phyloP scores from a whole-genome alignment of 2,797 vertebrate genomes.

The Scolopax rusticola region DNA sequence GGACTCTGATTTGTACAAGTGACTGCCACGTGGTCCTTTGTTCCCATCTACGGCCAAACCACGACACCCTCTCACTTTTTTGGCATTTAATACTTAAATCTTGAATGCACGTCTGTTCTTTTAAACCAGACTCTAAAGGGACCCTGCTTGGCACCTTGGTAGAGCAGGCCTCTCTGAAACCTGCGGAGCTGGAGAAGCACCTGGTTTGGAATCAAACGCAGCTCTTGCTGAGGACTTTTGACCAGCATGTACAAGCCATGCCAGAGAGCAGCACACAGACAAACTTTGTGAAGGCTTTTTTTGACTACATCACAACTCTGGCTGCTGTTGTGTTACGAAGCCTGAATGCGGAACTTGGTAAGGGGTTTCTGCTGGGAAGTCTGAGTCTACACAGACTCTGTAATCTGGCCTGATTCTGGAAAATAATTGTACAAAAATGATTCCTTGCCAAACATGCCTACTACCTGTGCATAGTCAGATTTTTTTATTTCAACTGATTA shows the following conservation, averaged over 20 bases:
- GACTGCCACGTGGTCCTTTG: too few species aligned
- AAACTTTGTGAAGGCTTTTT: conserved; percentile 86
- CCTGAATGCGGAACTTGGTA: conserved; percentile 88
- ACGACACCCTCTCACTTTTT: background rate
- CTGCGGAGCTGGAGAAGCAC: conserved; percentile 85
- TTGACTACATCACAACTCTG: conserved; percentile 89
- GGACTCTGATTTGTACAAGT: too few species aligned
- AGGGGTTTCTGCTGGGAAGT: background rate
- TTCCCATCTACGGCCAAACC: too few species aligned
- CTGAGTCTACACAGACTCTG: background rate
- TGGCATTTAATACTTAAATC: background rate
- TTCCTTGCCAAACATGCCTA: background rate
- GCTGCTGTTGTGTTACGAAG: conserved; percentile 88
- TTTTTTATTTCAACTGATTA: background rate
- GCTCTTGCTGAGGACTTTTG: conserved; percentile 87
- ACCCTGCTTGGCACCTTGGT: conserved; percentile 82
- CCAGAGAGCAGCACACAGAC: conserved; percentile 62
- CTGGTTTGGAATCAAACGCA: conserved; percentile 86
- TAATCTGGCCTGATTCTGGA: background rate
- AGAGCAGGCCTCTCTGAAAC: conserved; percentile 88
- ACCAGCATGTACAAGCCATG: conserved; percentile 80
- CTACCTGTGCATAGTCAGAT: background rate
- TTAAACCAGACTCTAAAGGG: conserved; percentile 81
- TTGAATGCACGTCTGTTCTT: background rate
- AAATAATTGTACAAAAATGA: background rate